Percentiles rank a stretch among this genome's conserved stretches.
Evolutionary conservation across 2,888 invertebrate genomes (phyloP).

Genomic region (Choreutis nemorana): DNA sequence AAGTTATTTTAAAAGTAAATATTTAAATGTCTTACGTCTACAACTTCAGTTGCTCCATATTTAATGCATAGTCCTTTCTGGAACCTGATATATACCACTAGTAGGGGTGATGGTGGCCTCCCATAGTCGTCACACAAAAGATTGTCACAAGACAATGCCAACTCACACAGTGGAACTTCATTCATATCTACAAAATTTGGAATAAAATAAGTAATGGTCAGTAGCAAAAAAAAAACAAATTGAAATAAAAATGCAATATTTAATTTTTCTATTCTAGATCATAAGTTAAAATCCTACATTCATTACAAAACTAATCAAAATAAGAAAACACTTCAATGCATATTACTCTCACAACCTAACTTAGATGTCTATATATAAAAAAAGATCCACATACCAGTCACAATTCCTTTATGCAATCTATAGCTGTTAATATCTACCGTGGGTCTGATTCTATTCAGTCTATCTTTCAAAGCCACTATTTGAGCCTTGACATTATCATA

Average conservation of each 20-base stretch:
- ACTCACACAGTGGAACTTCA: constrained; percentile 85
- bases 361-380: background rate
- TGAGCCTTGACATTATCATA: constrained; percentile 83
- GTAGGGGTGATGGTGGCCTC: constrained; percentile 82
- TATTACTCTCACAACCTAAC: background rate
- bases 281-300: too few relatives aligned
- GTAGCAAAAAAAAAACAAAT: too few relatives aligned
- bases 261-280: constrained; percentile 2
- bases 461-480: constrained; percentile 69
- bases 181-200: too few relatives aligned
- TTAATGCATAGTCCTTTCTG: constrained; percentile 77
- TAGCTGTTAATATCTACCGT: constrained; percentile 75
- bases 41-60: constrained; percentile 87
- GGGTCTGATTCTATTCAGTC: constrained; percentile 70
- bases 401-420: constrained; percentile 72
- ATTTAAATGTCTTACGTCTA: constrained; percentile 70
- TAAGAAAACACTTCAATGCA: background rate
- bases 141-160: constrained; percentile 90
- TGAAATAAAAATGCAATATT: constrained; percentile 1
- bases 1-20: too few relatives aligned
- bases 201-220: too few relatives aligned
- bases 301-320: too few relatives aligned
- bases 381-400: constrained; percentile 64
- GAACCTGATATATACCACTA: constrained; percentile 75
- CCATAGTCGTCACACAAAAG: constrained; percentile 87